Percentiles rank a stretch among this genome's conserved stretches.
These are phyloP conservation scores for Leptopilina clavipes DNA, from an alignment of 1,140 invertebrate genomes.

Conservation along the genomic window DNA sequence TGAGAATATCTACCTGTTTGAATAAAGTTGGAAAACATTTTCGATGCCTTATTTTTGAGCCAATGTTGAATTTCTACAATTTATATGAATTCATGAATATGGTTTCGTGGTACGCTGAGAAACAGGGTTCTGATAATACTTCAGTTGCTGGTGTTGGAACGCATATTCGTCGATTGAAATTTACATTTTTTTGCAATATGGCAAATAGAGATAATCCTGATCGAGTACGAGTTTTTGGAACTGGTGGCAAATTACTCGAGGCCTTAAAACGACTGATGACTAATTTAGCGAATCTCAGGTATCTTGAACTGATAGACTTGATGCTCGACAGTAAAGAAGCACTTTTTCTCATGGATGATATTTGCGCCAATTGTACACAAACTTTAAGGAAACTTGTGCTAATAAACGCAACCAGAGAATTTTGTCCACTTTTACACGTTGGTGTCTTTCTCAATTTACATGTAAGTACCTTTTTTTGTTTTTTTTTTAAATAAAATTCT, in stretches of 20 bases:
- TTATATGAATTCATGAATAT: conserved; percentile 90
- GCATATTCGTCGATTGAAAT: conserved; percentile 80
- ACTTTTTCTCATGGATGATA: conserved; percentile 83
- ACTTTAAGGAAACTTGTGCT: conserved; percentile 80
- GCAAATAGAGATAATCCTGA: conserved; percentile 77
- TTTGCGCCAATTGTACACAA: conserved; percentile 80
- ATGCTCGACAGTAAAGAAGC: conserved; percentile 84
- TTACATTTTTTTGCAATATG: conserved; percentile 89
- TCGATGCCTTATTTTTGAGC: conserved; percentile 81
- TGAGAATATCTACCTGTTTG: conserved; percentile 83
- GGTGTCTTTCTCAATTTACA: conserved; percentile 85
- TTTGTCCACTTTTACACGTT: conserved; percentile 84
- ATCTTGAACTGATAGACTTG: conserved; percentile 84
- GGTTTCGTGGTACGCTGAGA: conserved; percentile 83
- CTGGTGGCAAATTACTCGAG: conserved; percentile 83
- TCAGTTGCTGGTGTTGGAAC: conserved; percentile 74
- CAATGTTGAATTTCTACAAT: conserved; percentile 88
- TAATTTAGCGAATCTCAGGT: conserved; percentile 80
- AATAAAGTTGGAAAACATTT: conserved; percentile 82
- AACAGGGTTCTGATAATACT: conserved; percentile 60
- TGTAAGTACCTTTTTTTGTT: conserved; percentile 74
- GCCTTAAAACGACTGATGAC: conserved; percentile 83
- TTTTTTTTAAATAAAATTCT: conserved; percentile 25
- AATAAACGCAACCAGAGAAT: conserved; percentile 85
- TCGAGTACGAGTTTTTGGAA: conserved; percentile 82